Base-by-base conservation (phyloP, 2,888 invertebrate genomes). In the Hetaerina titia region DNA sequence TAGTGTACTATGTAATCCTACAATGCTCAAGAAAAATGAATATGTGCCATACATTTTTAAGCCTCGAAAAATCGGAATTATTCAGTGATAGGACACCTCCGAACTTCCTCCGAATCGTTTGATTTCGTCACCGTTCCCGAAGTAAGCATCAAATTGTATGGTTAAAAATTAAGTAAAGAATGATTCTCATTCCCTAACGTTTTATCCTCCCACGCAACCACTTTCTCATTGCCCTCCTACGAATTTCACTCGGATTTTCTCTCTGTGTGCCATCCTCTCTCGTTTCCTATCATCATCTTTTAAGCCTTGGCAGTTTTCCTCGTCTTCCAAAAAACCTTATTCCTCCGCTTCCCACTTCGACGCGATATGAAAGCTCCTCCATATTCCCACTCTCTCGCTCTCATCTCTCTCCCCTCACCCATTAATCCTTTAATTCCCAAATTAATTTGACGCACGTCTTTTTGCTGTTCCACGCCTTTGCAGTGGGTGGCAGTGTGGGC, bases 361-460 rank as follows among this genome's bases (percentile, higher is more conserved):
- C 69, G 69, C 69, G 22, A 22, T n/a, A n/a, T n/a, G n/a, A n/a
- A 69, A 69, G 22, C 69, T n/a, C n/a, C 69, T 13, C 15, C 69
- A 22, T n/a, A 6, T 11, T n/a, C 69, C 69, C n/a, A 22, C n/a
- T n/a, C 69, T 69, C 69, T 69, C 15, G 69, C 69, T 69, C 6
- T n/a, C 22, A 22, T 69, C 69, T 69, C 69, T 13, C 69, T n/a
- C 69, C n/a, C n/a, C 69, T 88, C 88, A 19, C 19, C 56, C 45
- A 31, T 45, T 45, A 88, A 88, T 89, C 89, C 57, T 56, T 89
- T 89, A 19, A 89, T 89, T 89, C 22, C 89, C 89, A 89, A 89
- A 89, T 89, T 89, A 89, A 89, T 89, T 89, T 89, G 89, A 22
- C 89, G 56, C 45, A 45, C 25, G 88, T 88, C 88, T 45, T 88